Conservation (phyloP, 1,140 invertebrate species). For the Eurytemora carolleeae region DNA sequence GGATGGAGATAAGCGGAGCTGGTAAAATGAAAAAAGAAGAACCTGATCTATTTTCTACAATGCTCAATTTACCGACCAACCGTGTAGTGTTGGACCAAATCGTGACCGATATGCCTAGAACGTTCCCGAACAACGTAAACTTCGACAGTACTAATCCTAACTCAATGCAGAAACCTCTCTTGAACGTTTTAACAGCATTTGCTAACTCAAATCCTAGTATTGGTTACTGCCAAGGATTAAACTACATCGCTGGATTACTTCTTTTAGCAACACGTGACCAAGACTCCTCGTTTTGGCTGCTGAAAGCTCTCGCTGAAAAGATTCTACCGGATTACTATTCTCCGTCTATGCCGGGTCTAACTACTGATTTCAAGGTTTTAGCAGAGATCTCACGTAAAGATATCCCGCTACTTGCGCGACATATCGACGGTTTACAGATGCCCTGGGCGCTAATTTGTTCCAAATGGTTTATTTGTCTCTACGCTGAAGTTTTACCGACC, state of each 20-base stretch:
- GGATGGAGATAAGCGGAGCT: constrained; percentile 62
- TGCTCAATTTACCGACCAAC: constrained; percentile 29
- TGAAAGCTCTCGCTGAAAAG: constrained; percentile 63
- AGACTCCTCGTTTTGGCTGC: constrained; percentile 72
- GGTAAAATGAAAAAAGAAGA: constrained; percentile 40
- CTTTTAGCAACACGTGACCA: constrained; percentile 65
- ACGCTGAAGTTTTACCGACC: constrained; percentile 68
- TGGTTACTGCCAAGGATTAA: constrained; percentile 78
- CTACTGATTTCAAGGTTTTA: constrained; percentile 66
- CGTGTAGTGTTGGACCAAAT: constrained; percentile 45
- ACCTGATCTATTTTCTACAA: constrained; percentile 45
- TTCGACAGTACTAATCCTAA: constrained; percentile 49
- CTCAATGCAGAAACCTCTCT: constrained; percentile 36
- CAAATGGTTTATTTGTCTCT: constrained; percentile 86
- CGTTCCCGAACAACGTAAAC: constrained; percentile 84
- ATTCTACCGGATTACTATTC: constrained; percentile 73
- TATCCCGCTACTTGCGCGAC: neutral
- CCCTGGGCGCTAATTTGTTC: constrained; percentile 69
- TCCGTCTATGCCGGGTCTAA: constrained; percentile 60
- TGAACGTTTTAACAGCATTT: constrained; percentile 67
- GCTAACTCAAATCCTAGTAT: constrained; percentile 63
- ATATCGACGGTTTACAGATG: constrained; percentile 29
- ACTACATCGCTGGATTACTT: constrained; percentile 71
- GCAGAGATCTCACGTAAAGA: constrained; percentile 50
- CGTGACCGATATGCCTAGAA: constrained; percentile 59